These are phyloP conservation scores for Bicyclus anynana DNA, from an alignment of 1,140 invertebrate genomes.

Conservation along the genomic window DNA sequence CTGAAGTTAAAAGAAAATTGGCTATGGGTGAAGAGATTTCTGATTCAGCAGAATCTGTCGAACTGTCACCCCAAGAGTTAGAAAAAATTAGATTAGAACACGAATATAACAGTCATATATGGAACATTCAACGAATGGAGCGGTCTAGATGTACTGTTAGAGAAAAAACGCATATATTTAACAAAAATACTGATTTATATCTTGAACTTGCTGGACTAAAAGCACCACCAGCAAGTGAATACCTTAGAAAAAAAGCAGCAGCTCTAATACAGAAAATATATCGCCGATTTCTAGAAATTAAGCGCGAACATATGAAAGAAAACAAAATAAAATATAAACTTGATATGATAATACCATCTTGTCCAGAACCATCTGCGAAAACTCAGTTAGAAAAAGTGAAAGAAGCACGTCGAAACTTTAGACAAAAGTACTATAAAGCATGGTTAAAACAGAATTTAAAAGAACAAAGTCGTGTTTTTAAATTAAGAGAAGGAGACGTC, in stretches of 20 bases:
- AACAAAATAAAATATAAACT: conserved; percentile 45
- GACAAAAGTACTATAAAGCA: conserved; percentile 71
- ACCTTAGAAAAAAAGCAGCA: conserved; percentile 42
- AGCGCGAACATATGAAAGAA: conserved; percentile 45
- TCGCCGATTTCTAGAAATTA: conserved; percentile 52
- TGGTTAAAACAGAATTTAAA: conserved; percentile 76
- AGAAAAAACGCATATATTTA: conserved; percentile 40
- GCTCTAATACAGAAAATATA: conserved; percentile 47
- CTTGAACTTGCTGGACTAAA: conserved; percentile 63
- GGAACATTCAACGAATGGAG: conserved; percentile 67
- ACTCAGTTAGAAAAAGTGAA: conserved; percentile 73
- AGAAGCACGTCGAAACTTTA: conserved; percentile 71
- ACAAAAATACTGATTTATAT: conserved; percentile 60
- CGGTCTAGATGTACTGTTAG: conserved; percentile 38
- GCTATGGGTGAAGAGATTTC: conserved; percentile 49
- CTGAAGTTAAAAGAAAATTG: conserved; percentile 47
- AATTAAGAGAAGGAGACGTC: conserved; percentile 77
- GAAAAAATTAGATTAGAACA: conserved; percentile 37
- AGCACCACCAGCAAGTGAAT: conserved; percentile 40
- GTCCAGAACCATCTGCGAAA: conserved; percentile 52
- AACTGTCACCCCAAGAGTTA: conserved; percentile 42
- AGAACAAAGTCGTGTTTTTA: conserved; percentile 77
- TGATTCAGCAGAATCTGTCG: conserved; percentile 31
- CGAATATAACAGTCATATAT: conserved; percentile 51
- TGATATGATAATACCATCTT: conserved; percentile 55